Base-by-base conservation (phyloP, 30 jellyfish, hydroid and myxozoan genomes). In the Hydractinia symbiolongicarpus region DNA sequence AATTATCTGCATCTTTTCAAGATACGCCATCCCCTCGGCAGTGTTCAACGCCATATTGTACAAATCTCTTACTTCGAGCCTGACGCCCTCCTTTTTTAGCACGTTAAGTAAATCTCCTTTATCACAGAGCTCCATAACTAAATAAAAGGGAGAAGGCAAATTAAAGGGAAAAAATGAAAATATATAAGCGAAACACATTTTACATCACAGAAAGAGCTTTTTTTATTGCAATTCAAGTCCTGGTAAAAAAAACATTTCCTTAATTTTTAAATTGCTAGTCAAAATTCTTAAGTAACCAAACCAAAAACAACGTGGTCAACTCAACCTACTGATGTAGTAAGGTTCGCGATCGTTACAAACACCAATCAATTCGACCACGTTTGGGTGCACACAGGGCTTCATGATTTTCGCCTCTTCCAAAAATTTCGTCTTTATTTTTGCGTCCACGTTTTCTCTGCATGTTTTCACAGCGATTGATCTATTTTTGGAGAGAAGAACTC, bases 391-490 rank as follows among this genome's bases (percentile, higher is more conserved):
- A 73, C 94, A 91, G 53, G 98, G 96, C 50, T 86, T 91, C 98
- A 91, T 91, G 16, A 91, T 91, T 51, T 91, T 96, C 7, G 98
- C 98, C 67, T 91, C 98, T 58, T 82, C 95, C 21, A 91, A 58
- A 55, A 91, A 91, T 88, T 85, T 77, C 20, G 56, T 82, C 75
- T 86, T 86, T 50, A 50, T 72, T 5, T 61, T 58, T 7, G 73
- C 98, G 77, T 79, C 95, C 0, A 69, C 90, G 20, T 85, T 87
- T 40, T 69, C 89, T 73, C 81, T 69, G 72, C 98, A 91, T 13
- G 98, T 86, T 69, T 91, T 91, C 13, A 91, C 86, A 5, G 98
- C 98, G 19, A 91, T 84, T 13, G 17, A 68, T 13, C 53, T 67
- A 14, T 67, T 17, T 10, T 68, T 81, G n/a, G 77, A 21, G 53